Base-by-base conservation (phyloP, 1,140 invertebrate species). In the Drosophila willistoni region DNA sequence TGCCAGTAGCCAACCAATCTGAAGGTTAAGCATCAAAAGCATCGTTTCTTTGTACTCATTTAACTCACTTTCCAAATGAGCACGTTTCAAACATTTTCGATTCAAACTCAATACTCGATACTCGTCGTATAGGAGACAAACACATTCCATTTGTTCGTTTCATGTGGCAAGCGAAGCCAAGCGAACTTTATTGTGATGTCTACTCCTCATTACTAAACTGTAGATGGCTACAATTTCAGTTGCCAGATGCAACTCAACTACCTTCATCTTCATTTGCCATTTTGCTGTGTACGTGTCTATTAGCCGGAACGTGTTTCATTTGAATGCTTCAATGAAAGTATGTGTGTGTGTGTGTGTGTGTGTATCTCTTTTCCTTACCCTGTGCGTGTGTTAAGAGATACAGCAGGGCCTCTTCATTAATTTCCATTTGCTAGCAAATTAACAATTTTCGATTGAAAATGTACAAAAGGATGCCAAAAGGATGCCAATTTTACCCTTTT, bases 251-350 rank as follows among this genome's bases (percentile, higher is more conserved):
- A 51, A 51, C 44, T 51, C 44, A 4, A 22, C 44, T 51, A 51
- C 44, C 44, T 51, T 51, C 44, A 51, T 51, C 17, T 22, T 51
- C 44, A 51, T 71, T 75, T 77, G 80, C 57, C 73, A 64, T 60
- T 25, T 69, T 61, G 56, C 59, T 59, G 73, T 57, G 65, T 81
- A 85, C 81, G 81, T 85, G 81, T 79, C 81, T 87, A 85, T 85
- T 85, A 85, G 79, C 79, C 68, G 56, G 63, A 64, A 85, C 81
- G 81, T 85, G 81, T 86, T 78, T 67, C 79, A 86, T 81, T 86
- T 74, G 79, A 74, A 79, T 79, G 64, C 34, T 17, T 55, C 7
- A 55, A 3, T 55, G 3, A 33, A 14, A n/a, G 33, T 33, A 57
- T 65, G 51, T 61, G 25, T 13, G 12, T 51, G n/a, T 44, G 9